Evolutionary conservation across 2,888 invertebrate species (phyloP), one percentile per base, ranked within the genome.

Genomic region (Ecliptopera silaceata): DNA sequence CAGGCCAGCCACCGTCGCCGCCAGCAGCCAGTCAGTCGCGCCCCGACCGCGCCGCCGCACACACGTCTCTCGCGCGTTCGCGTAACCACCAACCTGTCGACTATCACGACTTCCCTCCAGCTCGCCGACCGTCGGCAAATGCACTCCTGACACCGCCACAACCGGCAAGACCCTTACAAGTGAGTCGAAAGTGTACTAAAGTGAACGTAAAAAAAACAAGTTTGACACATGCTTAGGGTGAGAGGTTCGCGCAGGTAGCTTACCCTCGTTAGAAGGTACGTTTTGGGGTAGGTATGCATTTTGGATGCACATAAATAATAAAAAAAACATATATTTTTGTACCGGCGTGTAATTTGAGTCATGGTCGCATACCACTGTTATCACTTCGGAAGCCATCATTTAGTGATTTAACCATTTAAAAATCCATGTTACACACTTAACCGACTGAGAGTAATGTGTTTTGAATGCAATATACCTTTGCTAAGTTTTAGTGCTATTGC

Each of bases 121-220:
- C 65, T 59, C 67, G 32, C 65, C 59, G 52, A 59, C 61, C 70
- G 65, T 59, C 65, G 65, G 71, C 74, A 76, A 78, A 80, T 81
- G 87, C 71, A 70, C 81, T 78, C 80, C 86, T 86, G 86, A 86
- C 86, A 74, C 66, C 75, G 72, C 68, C 74, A 69, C 63, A 71
- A 70, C 59, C 71, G 69, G 62, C 64, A 70, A 65, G 57, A 65
- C 47, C 57, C 65, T 61, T 58, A 73, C 80, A 79, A 80, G 85
- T 85, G 82, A 85, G 86, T 83, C 31, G 11, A 31, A 31, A 49
- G 54, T 55, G 55, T 11, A 29, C 26, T 44, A 34, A 56, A 48
- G 39, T 49, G 41, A 44, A 50, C 15, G 39, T 55, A 47, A 48
- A 29, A 18, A 38, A 34, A 41, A 53, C 31, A 15, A 22, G 60